phyloP scores from a whole-genome alignment of 2,797 vertebrate species.

The Philypnodon macrostomus region DNA sequence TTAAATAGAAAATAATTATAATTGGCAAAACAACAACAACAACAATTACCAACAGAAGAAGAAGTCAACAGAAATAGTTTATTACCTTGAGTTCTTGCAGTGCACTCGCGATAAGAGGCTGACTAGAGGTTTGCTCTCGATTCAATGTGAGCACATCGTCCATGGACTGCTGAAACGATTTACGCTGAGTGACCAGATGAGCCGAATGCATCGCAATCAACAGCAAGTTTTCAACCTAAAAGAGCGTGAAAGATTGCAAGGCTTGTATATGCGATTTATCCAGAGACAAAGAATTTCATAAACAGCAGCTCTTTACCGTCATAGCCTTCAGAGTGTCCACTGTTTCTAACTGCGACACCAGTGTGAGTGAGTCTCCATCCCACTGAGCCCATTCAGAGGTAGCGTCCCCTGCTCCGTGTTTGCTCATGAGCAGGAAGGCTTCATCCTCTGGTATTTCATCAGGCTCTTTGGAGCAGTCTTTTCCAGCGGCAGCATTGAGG shows the following conservation, averaged over 20 bases:
- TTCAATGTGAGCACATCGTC: constrained; percentile 87
- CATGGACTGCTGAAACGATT: constrained; percentile 90
- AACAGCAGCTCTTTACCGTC: constrained; percentile 75
- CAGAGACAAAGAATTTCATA: not conserved
- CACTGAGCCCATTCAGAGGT: constrained; percentile 80
- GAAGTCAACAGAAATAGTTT: too few relatives aligned
- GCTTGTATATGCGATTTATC: not conserved
- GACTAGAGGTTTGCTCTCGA: constrained; percentile 97
- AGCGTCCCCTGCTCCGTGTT: constrained; percentile 75
- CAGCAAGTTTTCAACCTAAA: constrained; percentile 89
- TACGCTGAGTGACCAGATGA: constrained; percentile 88
- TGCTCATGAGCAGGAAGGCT: constrained; percentile 90
- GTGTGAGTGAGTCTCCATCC: constrained; percentile 83
- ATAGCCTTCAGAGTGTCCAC: constrained; percentile 89
- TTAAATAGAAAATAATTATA: too few relatives aligned
- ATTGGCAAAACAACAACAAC: too few relatives aligned
- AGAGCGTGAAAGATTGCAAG: constrained; percentile 5
- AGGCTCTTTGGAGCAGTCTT: constrained; percentile 92
- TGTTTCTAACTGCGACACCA: constrained; percentile 92
- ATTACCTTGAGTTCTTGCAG: constrained; percentile 93
- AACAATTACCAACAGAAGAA: too few relatives aligned
- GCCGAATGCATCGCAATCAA: constrained; percentile 94
- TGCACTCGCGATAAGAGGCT: constrained; percentile 90
- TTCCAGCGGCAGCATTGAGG: constrained; percentile 92
- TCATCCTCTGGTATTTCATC: constrained; percentile 86